Evolutionary conservation across 2,888 invertebrate genomes (phyloP).

Genomic region (Dysmachus trigonus): DNA sequence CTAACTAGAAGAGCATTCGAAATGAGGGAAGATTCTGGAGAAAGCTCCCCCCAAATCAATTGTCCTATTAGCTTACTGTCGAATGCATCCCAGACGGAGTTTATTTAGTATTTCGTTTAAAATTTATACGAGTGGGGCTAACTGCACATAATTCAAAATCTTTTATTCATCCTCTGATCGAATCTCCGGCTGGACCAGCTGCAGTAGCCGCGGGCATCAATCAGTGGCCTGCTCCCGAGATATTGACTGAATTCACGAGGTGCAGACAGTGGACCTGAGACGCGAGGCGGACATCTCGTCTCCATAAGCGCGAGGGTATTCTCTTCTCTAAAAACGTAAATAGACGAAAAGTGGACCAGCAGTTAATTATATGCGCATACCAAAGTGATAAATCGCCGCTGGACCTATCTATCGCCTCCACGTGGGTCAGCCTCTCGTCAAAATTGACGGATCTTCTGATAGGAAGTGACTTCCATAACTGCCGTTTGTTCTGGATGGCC

Average conservation of each 20-base stretch:
- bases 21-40: background rate
- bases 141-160: slow-evolving; percentile 35
- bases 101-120: background rate
- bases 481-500: background rate
- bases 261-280: background rate
- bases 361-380: slow-evolving; percentile 22
- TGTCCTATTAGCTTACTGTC: background rate
- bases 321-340: background rate
- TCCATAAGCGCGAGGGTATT: background rate
- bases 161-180: slow-evolving; percentile 1
- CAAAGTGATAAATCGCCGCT: background rate
- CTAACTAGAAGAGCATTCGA: background rate
- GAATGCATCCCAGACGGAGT: background rate
- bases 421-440: slow-evolving; percentile 10
- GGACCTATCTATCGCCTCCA: background rate
- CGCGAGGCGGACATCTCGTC: background rate
- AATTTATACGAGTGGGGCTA: slow-evolving; percentile 8
- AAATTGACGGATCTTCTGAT: slow-evolving; percentile 10
- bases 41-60: background rate
- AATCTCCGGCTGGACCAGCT: background rate
- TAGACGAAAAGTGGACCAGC: slow-evolving; percentile 27
- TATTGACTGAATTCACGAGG: slow-evolving; percentile 8
- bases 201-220: background rate
- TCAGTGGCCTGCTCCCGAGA: background rate
- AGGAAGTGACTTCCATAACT: slow-evolving; percentile 21